Evolutionary conservation across 2,888 invertebrate species (phyloP).

Genomic region (Eudemis profundana): DNA sequence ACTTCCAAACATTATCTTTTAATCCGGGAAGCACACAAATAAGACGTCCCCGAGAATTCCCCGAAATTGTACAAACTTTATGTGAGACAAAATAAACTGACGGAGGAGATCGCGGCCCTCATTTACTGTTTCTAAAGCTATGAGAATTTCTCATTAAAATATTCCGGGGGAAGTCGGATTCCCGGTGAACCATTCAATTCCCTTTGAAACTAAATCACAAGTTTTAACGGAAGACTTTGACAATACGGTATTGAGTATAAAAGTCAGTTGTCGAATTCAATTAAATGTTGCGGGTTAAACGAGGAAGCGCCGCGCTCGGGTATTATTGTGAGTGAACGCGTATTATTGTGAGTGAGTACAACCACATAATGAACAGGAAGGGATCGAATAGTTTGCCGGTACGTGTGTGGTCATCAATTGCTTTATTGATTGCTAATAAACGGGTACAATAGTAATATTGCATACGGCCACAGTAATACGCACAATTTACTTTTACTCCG

Average conservation of each 20-base stretch:
- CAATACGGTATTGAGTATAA: constrained; percentile 71
- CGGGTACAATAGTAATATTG: constrained; percentile 20
- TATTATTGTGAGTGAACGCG: constrained; percentile 4
- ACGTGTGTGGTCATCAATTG: constrained; percentile 20
- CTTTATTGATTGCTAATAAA: constrained; percentile 32
- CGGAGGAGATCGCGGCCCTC: constrained; percentile 67
- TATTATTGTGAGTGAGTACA: constrained; percentile 3
- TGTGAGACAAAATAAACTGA: constrained; percentile 72
- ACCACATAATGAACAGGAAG: constrained; percentile 23
- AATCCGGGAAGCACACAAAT: constrained; percentile 74
- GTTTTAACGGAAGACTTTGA: constrained; percentile 76
- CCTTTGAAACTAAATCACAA: constrained; percentile 80
- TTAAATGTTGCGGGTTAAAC: constrained; percentile 33
- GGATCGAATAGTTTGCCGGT: constrained; percentile 13
- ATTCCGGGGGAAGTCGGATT: constrained; percentile 70
- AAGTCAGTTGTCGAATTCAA: constrained; percentile 48
- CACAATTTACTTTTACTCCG: constrained; percentile 17
- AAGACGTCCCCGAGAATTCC: constrained; percentile 67
- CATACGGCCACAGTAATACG: constrained; percentile 9
- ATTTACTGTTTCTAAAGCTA: constrained; percentile 71
- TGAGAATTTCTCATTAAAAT: constrained; percentile 83
- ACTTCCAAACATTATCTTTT: constrained; percentile 80
- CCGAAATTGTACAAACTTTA: constrained; percentile 67
- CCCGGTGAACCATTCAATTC: constrained; percentile 74
- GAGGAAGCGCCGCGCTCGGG: not conserved